A percentile compares a stretch with the other conserved stretches of the same genome.
Conservation (phyloP, 2,797 vertebrate genomes). For the Acipenser transmontanus region DNA sequence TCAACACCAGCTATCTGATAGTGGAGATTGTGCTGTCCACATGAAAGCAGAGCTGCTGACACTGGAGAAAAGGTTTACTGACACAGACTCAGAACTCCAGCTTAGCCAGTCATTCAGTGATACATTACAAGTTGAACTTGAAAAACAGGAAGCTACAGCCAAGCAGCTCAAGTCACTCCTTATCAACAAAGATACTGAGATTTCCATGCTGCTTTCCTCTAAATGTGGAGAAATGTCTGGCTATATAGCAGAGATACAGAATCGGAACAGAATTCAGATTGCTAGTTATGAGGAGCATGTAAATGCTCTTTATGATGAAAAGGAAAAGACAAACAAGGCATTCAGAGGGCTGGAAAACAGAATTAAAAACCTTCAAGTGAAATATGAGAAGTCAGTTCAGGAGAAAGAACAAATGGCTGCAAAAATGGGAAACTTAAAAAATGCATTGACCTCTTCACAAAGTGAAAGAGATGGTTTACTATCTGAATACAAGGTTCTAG, state of each 20-base stretch:
- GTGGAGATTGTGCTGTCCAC: slow-evolving; percentile 45
- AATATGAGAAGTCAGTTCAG: slow-evolving; percentile 44
- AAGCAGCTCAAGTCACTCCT: slow-evolving; percentile 72
- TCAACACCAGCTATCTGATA: slow-evolving; percentile 49
- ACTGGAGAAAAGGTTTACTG: slow-evolving; percentile 43
- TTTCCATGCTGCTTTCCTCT: slow-evolving; percentile 71
- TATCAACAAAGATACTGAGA: slow-evolving; percentile 74
- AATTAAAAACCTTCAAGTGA: slow-evolving; percentile 51
- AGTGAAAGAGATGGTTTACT: slow-evolving; percentile 66
- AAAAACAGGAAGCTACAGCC: slow-evolving; percentile 68
- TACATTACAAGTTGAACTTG: slow-evolving; percentile 49
- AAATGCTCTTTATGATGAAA: slow-evolving; percentile 47
- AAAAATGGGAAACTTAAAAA: slow-evolving; percentile 67
- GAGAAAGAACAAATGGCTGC: slow-evolving; percentile 57
- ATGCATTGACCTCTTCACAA: slow-evolving; percentile 71
- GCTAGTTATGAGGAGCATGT: slow-evolving; percentile 64
- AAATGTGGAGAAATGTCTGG: slow-evolving; percentile 71
- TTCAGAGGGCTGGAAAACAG: slow-evolving; percentile 50
- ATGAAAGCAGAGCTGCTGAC: slow-evolving; percentile 49
- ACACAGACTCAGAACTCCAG: slow-evolving; percentile 55
- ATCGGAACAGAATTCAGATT: slow-evolving; percentile 58
- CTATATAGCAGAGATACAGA: slow-evolving; percentile 70
- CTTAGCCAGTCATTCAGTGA: slow-evolving; percentile 51
- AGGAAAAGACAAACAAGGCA: slow-evolving; percentile 51
- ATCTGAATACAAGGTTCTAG: slow-evolving; percentile 59